phyloP scores from a whole-genome alignment of 2,888 invertebrate species.

The Marronus borbonicus region DNA sequence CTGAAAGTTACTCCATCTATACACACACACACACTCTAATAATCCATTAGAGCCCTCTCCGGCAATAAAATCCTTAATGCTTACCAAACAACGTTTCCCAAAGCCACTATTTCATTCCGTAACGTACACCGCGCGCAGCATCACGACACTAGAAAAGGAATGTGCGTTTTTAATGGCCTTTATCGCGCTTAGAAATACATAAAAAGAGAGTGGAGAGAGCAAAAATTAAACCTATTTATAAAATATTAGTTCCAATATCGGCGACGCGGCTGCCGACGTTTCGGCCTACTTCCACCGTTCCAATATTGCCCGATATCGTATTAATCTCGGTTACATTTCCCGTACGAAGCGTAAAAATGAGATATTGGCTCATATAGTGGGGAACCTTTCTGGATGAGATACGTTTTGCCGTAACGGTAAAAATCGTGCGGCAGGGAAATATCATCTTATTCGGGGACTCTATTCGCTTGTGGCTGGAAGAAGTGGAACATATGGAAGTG shows the following conservation, averaged over 20 bases:
- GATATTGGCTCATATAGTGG: constrained; percentile 55
- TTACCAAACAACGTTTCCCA: too few relatives aligned
- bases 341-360: constrained; percentile 63
- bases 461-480: too few relatives aligned
- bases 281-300: constrained; percentile 5
- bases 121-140: too few relatives aligned
- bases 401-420: too few relatives aligned
- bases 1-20: too few relatives aligned
- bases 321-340: constrained; percentile 64
- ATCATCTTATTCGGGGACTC: too few relatives aligned
- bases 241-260: constrained; percentile 52
- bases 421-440: too few relatives aligned
- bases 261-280: constrained; percentile 22
- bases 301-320: constrained; percentile 60
- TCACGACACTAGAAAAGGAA: constrained; percentile 2
- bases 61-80: too few relatives aligned
- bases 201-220: constrained; percentile 17
- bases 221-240: constrained; percentile 52
- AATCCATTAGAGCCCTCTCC: too few relatives aligned
- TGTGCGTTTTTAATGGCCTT: constrained; percentile 27
- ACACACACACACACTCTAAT: too few relatives aligned
- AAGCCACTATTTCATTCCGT: too few relatives aligned
- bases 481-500: too few relatives aligned
- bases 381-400: constrained; percentile 47
- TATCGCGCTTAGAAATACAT: constrained; percentile 24